Conservation (phyloP, 1,140 invertebrate species). For the Hylyphantes graminicola region DNA sequence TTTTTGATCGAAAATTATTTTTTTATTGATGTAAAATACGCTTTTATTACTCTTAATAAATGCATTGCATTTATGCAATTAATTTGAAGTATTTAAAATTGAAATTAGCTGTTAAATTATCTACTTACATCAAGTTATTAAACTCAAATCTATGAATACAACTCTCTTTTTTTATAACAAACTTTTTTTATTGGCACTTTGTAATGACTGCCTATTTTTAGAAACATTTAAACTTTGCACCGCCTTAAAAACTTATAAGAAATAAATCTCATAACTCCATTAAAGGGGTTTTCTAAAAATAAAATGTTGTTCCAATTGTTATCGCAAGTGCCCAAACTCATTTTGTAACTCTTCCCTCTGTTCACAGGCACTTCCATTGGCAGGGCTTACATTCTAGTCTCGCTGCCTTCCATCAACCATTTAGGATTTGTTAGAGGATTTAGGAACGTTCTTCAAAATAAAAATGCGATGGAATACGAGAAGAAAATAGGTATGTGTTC, state of each 20-base stretch:
- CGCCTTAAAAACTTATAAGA: background rate
- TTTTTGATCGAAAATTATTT: too few relatives aligned
- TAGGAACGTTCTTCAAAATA: background rate
- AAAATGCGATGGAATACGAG: constrained; percentile 7
- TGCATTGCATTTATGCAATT: too few relatives aligned
- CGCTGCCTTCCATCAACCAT: constrained; percentile 24
- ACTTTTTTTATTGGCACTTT: background rate
- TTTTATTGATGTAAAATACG: too few relatives aligned
- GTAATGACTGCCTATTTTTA: background rate
- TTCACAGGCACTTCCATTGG: background rate
- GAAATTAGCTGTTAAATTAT: background rate
- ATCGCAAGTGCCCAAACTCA: background rate
- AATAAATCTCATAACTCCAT: too few relatives aligned
- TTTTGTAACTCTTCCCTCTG: background rate
- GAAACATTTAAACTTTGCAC: background rate
- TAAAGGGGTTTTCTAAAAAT: too few relatives aligned
- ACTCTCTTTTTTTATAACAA: background rate
- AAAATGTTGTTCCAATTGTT: too few relatives aligned
- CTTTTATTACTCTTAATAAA: too few relatives aligned
- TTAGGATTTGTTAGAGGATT: constrained; percentile 23
- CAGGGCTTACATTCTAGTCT: constrained; percentile 35
- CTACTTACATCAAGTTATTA: background rate
- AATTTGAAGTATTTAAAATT: background rate
- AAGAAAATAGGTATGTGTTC: constrained; percentile 39
- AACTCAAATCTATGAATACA: background rate